Evolutionary conservation across 2,888 invertebrate genomes (phyloP), one percentile per base, ranked within the genome.

Genomic region (Gibbula magus): DNA sequence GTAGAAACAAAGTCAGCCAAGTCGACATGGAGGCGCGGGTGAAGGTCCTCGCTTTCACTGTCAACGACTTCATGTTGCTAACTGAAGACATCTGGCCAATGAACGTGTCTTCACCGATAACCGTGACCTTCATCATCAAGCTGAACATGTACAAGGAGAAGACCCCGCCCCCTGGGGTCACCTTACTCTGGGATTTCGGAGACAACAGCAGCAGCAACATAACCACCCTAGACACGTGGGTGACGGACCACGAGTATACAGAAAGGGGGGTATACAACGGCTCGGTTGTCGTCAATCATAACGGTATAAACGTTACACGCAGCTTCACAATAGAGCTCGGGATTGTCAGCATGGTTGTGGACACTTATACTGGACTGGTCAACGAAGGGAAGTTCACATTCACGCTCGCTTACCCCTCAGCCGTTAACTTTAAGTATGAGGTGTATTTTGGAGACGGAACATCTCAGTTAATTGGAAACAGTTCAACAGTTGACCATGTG

Each of bases 131-230:
- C 45, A 78, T 25, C 4, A 22, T 78, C 2, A 35, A 54, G 29
- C 54, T 74, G 22, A 45, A 45, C 35, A 56, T 74, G 39, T 54
- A 45, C 20, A 56, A 54, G 32, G 16, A 56, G 25, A 10, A 52
- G 10, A 22, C n/a, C 0, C 53, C 74, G 20, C 78, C 78, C 8
- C 78, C 56, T 0, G 53, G 52, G 18, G 74, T 54, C 7, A 10
- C 54, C 2, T 16, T 56, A 16, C 8, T 18, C 8, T 78, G 78
- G 78, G 56, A 78, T 45, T 78, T 78, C 29, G 74, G 73, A 8
- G 78, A 78, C 35, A 39, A 35, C 7, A 53, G 18, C 22, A n/a
- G 22, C 22, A 20, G 5, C 10, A n/a, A 20, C n/a, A 25, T 18
- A 20, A 20, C 35, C 20, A 18, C 2, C 32, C 54, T 78, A 8